Conservation (phyloP, 2,888 invertebrate species). For the Pristionchus entomophagus region DNA sequence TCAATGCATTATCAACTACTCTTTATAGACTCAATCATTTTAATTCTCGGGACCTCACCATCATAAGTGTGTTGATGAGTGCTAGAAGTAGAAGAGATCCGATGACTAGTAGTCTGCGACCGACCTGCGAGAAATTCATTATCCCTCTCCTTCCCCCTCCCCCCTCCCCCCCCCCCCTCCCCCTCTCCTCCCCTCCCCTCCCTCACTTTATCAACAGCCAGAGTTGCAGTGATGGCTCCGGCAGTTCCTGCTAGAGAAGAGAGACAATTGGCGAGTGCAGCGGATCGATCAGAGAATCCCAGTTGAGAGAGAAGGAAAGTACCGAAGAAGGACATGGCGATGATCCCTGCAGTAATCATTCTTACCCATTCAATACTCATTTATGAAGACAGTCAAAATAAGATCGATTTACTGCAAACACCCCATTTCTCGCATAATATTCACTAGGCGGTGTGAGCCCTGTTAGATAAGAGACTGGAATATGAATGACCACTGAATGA, state of each 20-base stretch:
- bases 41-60: slow-evolving; percentile 50
- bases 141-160: too few relatives aligned
- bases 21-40: too few relatives aligned
- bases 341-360: slow-evolving; percentile 66
- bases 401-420: too few relatives aligned
- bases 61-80: slow-evolving; percentile 64
- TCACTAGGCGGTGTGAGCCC: too few relatives aligned
- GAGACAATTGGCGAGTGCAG: slow-evolving; percentile 66
- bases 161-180: too few relatives aligned
- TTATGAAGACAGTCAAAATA: too few relatives aligned
- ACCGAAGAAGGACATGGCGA: slow-evolving; percentile 71
- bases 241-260: slow-evolving; percentile 59
- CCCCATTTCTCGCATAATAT: too few relatives aligned
- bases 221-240: slow-evolving; percentile 62
- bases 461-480: too few relatives aligned
- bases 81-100: slow-evolving; percentile 60
- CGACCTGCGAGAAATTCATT: slow-evolving; percentile 57
- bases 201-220: slow-evolving; percentile 64
- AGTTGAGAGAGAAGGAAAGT: slow-evolving; percentile 64
- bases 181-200: too few relatives aligned
- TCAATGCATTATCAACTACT: background rate
- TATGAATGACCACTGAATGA: slow-evolving; percentile 53
- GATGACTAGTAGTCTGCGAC: slow-evolving; percentile 63
- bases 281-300: slow-evolving; percentile 61
- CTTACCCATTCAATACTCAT: too few relatives aligned